phyloP scores from a whole-genome alignment of 1,140 invertebrate genomes.

The Lamellibrachia luymesi region DNA sequence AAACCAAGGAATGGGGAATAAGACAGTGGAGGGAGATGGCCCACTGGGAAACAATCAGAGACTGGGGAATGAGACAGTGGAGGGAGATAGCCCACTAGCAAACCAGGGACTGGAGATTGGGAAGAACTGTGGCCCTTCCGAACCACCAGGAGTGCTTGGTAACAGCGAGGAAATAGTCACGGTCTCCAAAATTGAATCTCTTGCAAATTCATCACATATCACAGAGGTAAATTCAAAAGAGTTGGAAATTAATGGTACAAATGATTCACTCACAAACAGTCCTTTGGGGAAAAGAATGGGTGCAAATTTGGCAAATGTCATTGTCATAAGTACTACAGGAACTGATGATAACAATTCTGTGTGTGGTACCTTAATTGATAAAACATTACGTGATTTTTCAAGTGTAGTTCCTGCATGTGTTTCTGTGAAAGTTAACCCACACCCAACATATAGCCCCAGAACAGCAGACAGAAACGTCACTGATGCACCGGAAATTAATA shows the following conservation, averaged over 20 bases:
- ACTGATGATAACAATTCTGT: neutral
- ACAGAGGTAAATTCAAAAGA: neutral
- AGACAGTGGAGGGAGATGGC: neutral
- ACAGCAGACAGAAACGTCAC: neutral
- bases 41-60: neutral
- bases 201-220: neutral
- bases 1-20: neutral
- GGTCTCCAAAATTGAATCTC: neutral
- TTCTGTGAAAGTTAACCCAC: neutral
- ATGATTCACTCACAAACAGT: neutral
- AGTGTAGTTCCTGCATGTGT: neutral
- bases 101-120: too few species aligned
- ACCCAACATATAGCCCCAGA: neutral
- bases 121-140: neutral
- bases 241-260: neutral
- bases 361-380: neutral
- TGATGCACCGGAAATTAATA: neutral
- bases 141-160: neutral
- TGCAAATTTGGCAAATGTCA: neutral
- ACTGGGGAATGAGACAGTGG: too few species aligned
- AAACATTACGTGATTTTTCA: neutral
- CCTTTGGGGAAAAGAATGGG: neutral
- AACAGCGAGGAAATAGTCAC: neutral
- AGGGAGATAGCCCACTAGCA: too few species aligned
- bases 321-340: neutral